Evolutionary conservation across 53 echinoderm and acorn worm species (phyloP), one percentile per base, ranked within the genome.

Genomic region (Actinopyga echinites): DNA sequence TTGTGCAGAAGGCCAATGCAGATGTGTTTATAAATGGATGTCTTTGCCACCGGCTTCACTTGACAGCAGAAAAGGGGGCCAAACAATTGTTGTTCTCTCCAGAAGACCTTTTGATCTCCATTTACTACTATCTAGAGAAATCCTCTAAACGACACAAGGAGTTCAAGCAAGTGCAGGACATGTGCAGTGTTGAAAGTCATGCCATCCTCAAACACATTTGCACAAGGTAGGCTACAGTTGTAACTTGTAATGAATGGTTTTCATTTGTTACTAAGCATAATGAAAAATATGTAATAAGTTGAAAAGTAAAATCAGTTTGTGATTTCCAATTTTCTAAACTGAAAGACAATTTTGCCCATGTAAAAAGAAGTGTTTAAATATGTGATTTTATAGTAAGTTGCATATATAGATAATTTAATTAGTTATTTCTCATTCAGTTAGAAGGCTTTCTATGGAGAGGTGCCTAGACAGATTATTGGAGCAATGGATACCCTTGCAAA

Each of bases 51-150:
- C 56, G 63, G 38, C 59, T 87, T n/a, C 83, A 87, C 36, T 44
- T 87, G 74, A 64, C 88, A n/a, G 88, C 88, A 44, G 83, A 87
- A 63, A 87, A 87, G 36, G 88, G 75, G 49, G 74, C 75, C 28
- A 25, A 57, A 20, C 42, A 44, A 25, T 65, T 79, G 64, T 38
- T 67, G 37, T 87, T 82, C 32, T 24, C 52, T 23, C 75, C 88
- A 57, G 83, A 40, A 49, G 63, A 73, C 45, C 36, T 87, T 22
- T 60, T 87, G 30, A 45, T 59, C 69, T 13, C 79, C 21, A 64
- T 53, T 33, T 73, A 71, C n/a, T 87, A 74, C 74, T 74, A 57
- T 63, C 64, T 83, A 45, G 82, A 83, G 34, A 87, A 87, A 62
- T 87, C 88, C 17, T 64, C 64, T 4, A 83, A 87, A 74, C 77